Conservation (phyloP, 2,888 invertebrate species). For the Zele albiditarsus region DNA sequence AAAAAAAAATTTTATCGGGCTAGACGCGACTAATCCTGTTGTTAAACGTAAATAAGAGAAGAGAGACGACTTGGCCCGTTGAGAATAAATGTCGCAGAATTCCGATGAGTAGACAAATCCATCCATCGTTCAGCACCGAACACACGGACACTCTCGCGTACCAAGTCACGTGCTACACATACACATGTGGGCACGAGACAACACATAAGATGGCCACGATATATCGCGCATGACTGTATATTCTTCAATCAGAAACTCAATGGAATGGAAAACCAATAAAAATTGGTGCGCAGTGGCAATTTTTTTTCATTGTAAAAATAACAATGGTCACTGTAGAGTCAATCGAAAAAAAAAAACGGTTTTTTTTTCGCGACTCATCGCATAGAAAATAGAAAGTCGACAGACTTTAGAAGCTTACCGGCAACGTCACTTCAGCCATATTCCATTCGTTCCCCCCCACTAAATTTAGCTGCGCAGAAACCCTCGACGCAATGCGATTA, state of each 20-base stretch:
- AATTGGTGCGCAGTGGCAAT: neutral
- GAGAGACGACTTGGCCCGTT: neutral
- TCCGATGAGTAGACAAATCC: conserved; percentile 10
- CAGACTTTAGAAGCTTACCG: conserved; percentile 24
- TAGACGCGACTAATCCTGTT: neutral
- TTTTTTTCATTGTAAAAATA: neutral
- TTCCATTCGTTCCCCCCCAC: conserved; percentile 37
- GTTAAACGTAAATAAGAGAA: neutral
- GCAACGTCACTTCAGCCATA: conserved; percentile 38
- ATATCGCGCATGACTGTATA: conserved; percentile 20
- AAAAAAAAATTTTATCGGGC: neutral
- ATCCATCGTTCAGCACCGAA: neutral
- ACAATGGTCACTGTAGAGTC: neutral
- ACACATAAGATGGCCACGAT: conserved; percentile 35
- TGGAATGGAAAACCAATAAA: neutral
- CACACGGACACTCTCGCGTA: conserved; percentile 30
- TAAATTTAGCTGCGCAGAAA: conserved; percentile 17
- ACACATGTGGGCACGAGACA: conserved; percentile 32
- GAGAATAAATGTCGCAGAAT: conserved; percentile 34
- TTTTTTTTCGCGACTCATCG: conserved; percentile 31
- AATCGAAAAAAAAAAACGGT: conserved; percentile 17
- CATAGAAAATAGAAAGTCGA: conserved; percentile 37
- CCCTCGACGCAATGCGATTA: conserved; percentile 33
- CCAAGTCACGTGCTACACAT: conserved; percentile 32
- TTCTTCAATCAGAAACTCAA: neutral